Conservation (phyloP, 2,888 invertebrate species). For the Napeogenes sylphis region DNA sequence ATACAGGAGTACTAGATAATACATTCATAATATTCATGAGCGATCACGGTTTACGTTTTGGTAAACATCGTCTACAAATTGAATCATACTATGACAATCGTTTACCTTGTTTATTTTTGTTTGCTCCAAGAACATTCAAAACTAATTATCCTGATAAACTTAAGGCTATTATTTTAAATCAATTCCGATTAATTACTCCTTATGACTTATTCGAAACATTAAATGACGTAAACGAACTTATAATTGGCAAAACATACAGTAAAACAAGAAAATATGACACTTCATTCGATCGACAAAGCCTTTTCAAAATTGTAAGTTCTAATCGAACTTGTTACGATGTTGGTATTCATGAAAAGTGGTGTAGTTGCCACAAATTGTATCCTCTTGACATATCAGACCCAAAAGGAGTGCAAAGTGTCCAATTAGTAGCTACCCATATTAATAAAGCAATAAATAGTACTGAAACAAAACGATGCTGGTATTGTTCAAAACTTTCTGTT, state of each 20-base stretch:
- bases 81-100: slow-evolving; percentile 88
- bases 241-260: slow-evolving; percentile 23
- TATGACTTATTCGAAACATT: slow-evolving; percentile 86
- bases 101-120: slow-evolving; percentile 84
- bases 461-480: slow-evolving; percentile 56
- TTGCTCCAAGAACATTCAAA: slow-evolving; percentile 80
- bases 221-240: slow-evolving; percentile 78
- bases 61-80: slow-evolving; percentile 81
- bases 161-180: slow-evolving; percentile 78
- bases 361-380: slow-evolving; percentile 82
- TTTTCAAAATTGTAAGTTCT: slow-evolving; percentile 77
- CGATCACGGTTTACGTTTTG: slow-evolving; percentile 88
- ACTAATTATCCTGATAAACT: slow-evolving; percentile 73
- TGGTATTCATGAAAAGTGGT: slow-evolving; percentile 85
- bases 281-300: slow-evolving; percentile 78
- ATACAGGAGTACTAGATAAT: slow-evolving; percentile 79
- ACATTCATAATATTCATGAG: slow-evolving; percentile 85
- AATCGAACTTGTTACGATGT: slow-evolving; percentile 83
- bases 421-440: slow-evolving; percentile 61
- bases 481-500: slow-evolving; percentile 75
- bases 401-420: slow-evolving; percentile 73
- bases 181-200: slow-evolving; percentile 83
- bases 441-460: slow-evolving; percentile 41
- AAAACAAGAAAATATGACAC: slow-evolving; percentile 64
- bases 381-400: slow-evolving; percentile 61